Evolutionary conservation across 64 coral and sea anemone genomes (phyloP).

Genomic region (Orbicella faveolata): DNA sequence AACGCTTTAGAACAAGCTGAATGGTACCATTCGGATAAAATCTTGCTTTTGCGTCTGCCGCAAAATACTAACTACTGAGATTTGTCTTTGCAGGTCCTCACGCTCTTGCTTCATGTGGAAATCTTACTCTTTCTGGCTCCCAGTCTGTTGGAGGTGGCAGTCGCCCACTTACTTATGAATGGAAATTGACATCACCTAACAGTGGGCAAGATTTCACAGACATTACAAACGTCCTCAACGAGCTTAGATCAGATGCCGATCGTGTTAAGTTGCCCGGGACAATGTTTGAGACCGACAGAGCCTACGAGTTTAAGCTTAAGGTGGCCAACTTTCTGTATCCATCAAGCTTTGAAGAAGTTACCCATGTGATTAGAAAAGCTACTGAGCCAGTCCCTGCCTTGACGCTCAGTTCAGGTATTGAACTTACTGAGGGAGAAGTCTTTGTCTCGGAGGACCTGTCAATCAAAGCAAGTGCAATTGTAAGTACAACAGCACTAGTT

Average conservation of each 20-base stretch:
- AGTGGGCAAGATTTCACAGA: neutral
- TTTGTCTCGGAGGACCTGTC: slow-evolving; percentile 42
- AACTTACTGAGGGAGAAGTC: slow-evolving; percentile 14
- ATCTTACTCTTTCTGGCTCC: slow-evolving; percentile 58
- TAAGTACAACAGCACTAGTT: neutral
- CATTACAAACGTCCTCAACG: slow-evolving; percentile 12
- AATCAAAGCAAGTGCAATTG: slow-evolving; percentile 43
- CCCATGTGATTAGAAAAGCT: slow-evolving; percentile 37
- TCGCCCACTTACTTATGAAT: slow-evolving; percentile 42
- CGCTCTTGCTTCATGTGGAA: slow-evolving; percentile 50
- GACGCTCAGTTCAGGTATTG: slow-evolving; percentile 33
- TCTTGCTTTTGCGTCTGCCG: too few species aligned
- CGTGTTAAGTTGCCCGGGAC: slow-evolving; percentile 25
- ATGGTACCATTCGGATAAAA: too few species aligned
- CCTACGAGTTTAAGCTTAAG: slow-evolving; percentile 51
- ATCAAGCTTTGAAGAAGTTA: neutral
- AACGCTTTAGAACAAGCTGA: too few species aligned
- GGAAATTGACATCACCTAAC: slow-evolving; percentile 30
- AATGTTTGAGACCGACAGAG: neutral
- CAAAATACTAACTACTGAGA: too few species aligned
- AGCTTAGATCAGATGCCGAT: neutral
- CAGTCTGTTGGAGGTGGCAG: slow-evolving; percentile 71
- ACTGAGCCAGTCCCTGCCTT: slow-evolving; percentile 17
- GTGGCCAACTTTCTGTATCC: slow-evolving; percentile 54
- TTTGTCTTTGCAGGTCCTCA: slow-evolving; percentile 28